These are phyloP conservation scores for Lasius platythorax DNA, from an alignment of 2,888 invertebrate species.

Conservation along the genomic window DNA sequence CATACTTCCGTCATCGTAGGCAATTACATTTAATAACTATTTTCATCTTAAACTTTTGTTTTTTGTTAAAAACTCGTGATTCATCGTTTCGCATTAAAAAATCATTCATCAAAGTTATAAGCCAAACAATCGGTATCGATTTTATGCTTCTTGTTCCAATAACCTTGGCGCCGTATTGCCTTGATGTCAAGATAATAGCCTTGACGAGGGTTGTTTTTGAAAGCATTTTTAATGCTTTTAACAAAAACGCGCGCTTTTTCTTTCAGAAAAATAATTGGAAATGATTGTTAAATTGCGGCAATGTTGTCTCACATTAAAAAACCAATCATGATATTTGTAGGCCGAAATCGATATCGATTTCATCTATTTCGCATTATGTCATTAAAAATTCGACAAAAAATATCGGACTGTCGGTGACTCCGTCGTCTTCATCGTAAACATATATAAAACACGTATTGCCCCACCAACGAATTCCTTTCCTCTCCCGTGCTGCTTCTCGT, in stretches of 20 bases:
- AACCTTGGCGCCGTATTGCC: neutral
- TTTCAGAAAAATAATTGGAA: neutral
- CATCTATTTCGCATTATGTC: neutral
- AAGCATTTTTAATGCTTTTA: neutral
- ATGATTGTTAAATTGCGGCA: neutral
- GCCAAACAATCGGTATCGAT: constrained; percentile 19
- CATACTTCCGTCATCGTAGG: constrained; percentile 5
- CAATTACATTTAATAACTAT: constrained; percentile 30
- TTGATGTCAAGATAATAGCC: neutral
- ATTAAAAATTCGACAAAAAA: constrained; percentile 27
- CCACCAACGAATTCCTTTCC: constrained; percentile 53
- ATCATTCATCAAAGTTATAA: neutral
- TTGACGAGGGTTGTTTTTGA: neutral
- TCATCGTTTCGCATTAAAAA: neutral
- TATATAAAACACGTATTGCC: constrained; percentile 27
- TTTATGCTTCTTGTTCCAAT: constrained; percentile 12
- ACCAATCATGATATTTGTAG: neutral
- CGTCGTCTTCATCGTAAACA: neutral
- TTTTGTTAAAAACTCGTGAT: neutral
- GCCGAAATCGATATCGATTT: neutral
- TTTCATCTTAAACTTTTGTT: neutral
- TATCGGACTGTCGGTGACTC: neutral
- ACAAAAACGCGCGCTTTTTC: neutral
- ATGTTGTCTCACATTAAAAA: neutral
- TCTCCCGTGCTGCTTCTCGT: constrained; percentile 25